Evolutionary conservation across 2,113 vertebrate species (phyloP), one percentile per base, ranked within the genome.

Genomic region (Gorsachius goisagi): DNA sequence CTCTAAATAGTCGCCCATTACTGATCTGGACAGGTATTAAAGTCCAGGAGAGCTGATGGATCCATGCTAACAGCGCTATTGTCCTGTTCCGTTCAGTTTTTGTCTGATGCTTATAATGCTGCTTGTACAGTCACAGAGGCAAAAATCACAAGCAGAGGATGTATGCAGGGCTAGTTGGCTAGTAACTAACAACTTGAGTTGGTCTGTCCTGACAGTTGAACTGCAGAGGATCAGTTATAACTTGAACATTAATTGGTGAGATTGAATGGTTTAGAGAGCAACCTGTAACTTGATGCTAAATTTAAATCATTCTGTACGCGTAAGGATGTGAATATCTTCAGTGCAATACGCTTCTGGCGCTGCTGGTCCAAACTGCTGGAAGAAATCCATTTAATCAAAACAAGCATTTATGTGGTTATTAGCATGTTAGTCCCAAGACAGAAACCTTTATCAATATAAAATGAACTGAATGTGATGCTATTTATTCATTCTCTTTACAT

Each of bases 371-470:
- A 41, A 47, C 39, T 81, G 68, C 86, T 92, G 76, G 76, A 90
- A 83, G 79, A 64, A 89, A 89, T 92, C 76, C 39, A 77, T 90
- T 84, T 88, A 80, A 96, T 90, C 64, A 91, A 67, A 91, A 76
- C 44, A 88, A 78, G 88, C 64, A 83, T 67, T 77, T 55, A 59
- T 6, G 13, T 73, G 63, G 39, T 78, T 88, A 75, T 94, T 86
- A 94, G 62, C 68, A 45, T 63, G 78, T 91, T 76, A 68, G 39
- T 89, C 81, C 41, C 14, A 5, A 92, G 82, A 89, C 50, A 53
- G 45, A 75, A 79, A 85, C 74, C 20, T 88, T 85, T 93, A 91
- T 90, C 92, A 66, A 63, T 76, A 49, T 50, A 77, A 95, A 96
- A 93, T 88, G 49, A 95, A 83, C n/a, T 33, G 59, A 80, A 64